Base-by-base conservation (phyloP, 2,113 vertebrate genomes). In the Zosterops borbonicus region DNA sequence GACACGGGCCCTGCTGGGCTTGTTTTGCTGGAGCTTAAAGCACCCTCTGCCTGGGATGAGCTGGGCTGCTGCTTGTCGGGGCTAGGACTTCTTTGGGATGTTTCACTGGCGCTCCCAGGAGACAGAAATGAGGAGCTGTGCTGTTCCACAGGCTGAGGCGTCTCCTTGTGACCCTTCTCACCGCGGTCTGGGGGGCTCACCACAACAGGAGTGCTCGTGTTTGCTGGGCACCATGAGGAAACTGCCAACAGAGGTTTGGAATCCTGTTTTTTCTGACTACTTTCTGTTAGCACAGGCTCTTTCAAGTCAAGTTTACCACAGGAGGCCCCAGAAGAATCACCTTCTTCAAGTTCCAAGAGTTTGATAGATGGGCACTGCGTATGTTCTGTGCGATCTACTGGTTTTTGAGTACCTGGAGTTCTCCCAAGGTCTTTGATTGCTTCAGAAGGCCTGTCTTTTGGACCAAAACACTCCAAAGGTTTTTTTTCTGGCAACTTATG, bases 1-100 rank as follows among this genome's bases (percentile, higher is more conserved):
- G 59, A 74, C 0, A 87, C 79, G 0, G 95, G 63, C 27, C 92
- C 94, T 12, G 58, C 56, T 49, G 58, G 82, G 93, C 95, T 97
- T 1, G 33, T 78, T 78, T 90, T 97, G 78, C 97, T 96, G 91
- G 97, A 93, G 29, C 97, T 92, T 1, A 98, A 96, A 87, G 97
- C 93, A 18, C 96, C 70, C 16, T 95, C 89, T 49, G 69, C 62
- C 71, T 94, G 94, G 62, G 76, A 76, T 0, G 24, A 90, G 62
- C 63, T 63, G 79, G 91, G 92, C 8, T 90, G 95, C 75, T 96
- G 95, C 87, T 95, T 94, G 47, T 95, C 96, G 1, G 68, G 8
- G 88, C 87, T 33, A 39, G 95, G 70, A 67, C 70, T 95, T 94
- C 74, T 94, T 58, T 24, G 71, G 89, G 92, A 68, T 0, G 8